Conservation (phyloP, 1,140 invertebrate species). For the Drosophila albomicans region DNA sequence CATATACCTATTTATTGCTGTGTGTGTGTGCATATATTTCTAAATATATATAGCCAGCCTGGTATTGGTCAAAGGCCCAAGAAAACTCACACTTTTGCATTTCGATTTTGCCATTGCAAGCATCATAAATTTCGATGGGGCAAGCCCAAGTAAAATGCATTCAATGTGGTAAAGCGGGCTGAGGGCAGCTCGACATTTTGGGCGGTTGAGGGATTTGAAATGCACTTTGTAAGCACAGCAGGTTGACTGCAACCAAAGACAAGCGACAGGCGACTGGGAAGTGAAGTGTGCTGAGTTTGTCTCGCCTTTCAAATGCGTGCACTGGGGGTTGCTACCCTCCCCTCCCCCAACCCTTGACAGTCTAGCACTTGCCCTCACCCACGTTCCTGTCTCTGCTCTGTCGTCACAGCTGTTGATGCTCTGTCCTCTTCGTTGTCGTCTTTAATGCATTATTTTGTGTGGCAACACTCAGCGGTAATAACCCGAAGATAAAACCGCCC, state of each 20-base stretch:
- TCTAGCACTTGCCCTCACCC: not conserved
- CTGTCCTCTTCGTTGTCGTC: slow-evolving; percentile 60
- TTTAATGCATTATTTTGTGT: slow-evolving; percentile 83
- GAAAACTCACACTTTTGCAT: slow-evolving; percentile 71
- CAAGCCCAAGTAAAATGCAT: slow-evolving; percentile 4
- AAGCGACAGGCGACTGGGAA: not conserved
- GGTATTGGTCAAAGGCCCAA: slow-evolving; percentile 76
- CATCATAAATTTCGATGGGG: slow-evolving; percentile 49
- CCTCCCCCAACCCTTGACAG: too few relatives aligned
- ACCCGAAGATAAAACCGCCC: slow-evolving; percentile 73
- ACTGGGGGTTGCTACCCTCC: slow-evolving; percentile 8
- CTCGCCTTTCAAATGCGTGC: slow-evolving; percentile 36
- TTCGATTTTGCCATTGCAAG: slow-evolving; percentile 17
- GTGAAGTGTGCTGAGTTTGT: slow-evolving; percentile 27
- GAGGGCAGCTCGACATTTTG: not conserved
- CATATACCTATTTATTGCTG: slow-evolving; percentile 13
- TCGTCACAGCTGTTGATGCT: slow-evolving; percentile 57
- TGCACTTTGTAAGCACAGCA: slow-evolving; percentile 45
- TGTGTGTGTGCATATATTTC: not conserved
- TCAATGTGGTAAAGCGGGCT: not conserved
- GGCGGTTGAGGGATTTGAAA: not conserved
- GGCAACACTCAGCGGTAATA: slow-evolving; percentile 83
- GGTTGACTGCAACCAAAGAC: slow-evolving; percentile 36
- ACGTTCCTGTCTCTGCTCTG: slow-evolving; percentile 21
- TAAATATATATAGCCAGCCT: slow-evolving; percentile 41